phyloP scores from a whole-genome alignment of 2,113 vertebrate species.

The Odocoileus hemionus region DNA sequence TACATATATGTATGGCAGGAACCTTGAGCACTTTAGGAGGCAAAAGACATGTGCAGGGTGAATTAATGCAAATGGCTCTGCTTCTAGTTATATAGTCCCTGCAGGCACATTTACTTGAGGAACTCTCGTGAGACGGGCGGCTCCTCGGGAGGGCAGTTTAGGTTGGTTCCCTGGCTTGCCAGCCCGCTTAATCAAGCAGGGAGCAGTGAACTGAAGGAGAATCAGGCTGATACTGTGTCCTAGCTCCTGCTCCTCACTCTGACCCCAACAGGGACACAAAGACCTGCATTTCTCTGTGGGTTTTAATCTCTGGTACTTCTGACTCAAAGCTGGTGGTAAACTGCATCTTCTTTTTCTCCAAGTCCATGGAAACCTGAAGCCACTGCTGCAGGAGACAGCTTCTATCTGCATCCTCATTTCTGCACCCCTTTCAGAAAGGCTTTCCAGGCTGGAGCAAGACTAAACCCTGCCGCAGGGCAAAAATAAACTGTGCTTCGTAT shows the following conservation, averaged over 20 bases:
- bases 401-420: not conserved
- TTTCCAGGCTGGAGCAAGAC: not conserved
- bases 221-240: not conserved
- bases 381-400: not conserved
- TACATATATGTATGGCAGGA: not conserved
- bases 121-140: not conserved
- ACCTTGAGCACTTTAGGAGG: not conserved
- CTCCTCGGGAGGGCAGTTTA: not conserved
- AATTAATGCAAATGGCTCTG: not conserved
- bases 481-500: slow-evolving; percentile 14
- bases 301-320: not conserved
- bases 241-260: not conserved
- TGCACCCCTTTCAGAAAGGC: not conserved
- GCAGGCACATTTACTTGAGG: not conserved
- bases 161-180: not conserved
- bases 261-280: not conserved
- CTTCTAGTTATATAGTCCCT: not conserved
- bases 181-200: not conserved
- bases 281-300: not conserved
- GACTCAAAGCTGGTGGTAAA: not conserved
- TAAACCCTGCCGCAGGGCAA: not conserved
- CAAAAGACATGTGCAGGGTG: not conserved
- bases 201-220: not conserved
- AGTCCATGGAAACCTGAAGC: not conserved
- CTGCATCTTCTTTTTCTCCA: not conserved